These are phyloP conservation scores for Cynaeus angustus DNA, from an alignment of 2,888 invertebrate genomes.

Conservation along the genomic window DNA sequence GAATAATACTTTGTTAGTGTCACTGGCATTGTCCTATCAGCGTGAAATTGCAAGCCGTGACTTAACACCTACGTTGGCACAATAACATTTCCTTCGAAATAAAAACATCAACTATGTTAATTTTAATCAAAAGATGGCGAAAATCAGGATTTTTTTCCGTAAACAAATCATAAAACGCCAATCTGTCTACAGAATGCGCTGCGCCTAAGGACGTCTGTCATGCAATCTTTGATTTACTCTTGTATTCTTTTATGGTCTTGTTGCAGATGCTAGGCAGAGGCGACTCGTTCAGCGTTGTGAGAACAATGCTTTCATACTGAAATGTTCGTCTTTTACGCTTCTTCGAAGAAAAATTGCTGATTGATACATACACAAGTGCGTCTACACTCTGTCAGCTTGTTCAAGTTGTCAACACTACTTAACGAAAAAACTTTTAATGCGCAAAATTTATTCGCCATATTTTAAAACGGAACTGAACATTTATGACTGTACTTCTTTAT, in stretches of 20 bases:
- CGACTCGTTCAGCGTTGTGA: slow-evolving; percentile 18
- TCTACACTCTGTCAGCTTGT: not conserved
- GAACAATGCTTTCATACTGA: no score
- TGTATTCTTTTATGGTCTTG: slow-evolving; percentile 4
- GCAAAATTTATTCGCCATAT: not conserved
- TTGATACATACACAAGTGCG: no score
- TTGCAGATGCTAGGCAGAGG: slow-evolving; percentile 19
- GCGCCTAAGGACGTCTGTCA: slow-evolving; percentile 25
- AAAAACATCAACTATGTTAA: slow-evolving; percentile 16
- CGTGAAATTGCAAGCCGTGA: slow-evolving; percentile 23
- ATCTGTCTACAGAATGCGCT: slow-evolving; percentile 21
- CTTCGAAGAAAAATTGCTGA: no score
- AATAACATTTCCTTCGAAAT: slow-evolving; percentile 12
- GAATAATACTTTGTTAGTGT: slow-evolving; percentile 48
- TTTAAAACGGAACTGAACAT: not conserved
- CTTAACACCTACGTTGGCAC: slow-evolving; percentile 22
- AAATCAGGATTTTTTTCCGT: slow-evolving; percentile 22
- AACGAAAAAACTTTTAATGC: not conserved
- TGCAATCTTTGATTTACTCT: slow-evolving; percentile 24
- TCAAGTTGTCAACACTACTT: not conserved
- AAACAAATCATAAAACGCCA: slow-evolving; percentile 34
- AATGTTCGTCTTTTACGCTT: no score
- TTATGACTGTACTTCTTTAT: not conserved
- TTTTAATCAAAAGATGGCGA: not conserved
- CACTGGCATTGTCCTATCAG: slow-evolving; percentile 37